phyloP scores from a whole-genome alignment of 2,888 invertebrate genomes.

The Amphipoea lucens region DNA sequence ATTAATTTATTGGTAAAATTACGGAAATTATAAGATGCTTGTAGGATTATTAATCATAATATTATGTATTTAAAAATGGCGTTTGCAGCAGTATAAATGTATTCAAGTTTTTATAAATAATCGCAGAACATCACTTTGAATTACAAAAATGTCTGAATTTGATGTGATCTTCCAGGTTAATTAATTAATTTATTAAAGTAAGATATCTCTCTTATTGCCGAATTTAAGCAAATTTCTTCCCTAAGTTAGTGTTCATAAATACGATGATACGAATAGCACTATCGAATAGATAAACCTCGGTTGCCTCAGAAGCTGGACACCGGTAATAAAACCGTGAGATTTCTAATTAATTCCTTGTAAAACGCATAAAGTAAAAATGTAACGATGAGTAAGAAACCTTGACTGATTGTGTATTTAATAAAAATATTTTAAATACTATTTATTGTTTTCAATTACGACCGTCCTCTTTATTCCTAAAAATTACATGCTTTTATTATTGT shows the following conservation, averaged over 20 bases:
- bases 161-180: neutral
- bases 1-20: slow-evolving; percentile 31
- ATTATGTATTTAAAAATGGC: neutral
- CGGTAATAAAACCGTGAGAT: slow-evolving; percentile 12
- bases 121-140: slow-evolving; percentile 3
- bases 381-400: slow-evolving; percentile 53
- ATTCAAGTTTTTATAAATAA: slow-evolving; percentile 12
- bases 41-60: neutral
- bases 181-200: neutral
- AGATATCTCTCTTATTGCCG: neutral
- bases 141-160: neutral
- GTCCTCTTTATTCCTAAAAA: neutral
- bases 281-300: neutral
- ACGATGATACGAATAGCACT: neutral
- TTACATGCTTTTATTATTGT: neutral
- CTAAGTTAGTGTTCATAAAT: neutral
- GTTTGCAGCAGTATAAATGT: slow-evolving; percentile 16
- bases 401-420: slow-evolving; percentile 71
- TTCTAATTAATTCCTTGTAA: slow-evolving; percentile 36
- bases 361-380: slow-evolving; percentile 56
- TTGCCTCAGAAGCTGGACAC: neutral
- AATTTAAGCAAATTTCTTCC: neutral
- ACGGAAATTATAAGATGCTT: slow-evolving; percentile 11
- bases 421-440: slow-evolving; percentile 64
- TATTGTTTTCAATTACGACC: neutral